Evolutionary conservation across 53 echinoderm and acorn worm genomes (phyloP), one percentile per base, ranked within the genome.

Genomic region (Echinarachnius parma): DNA sequence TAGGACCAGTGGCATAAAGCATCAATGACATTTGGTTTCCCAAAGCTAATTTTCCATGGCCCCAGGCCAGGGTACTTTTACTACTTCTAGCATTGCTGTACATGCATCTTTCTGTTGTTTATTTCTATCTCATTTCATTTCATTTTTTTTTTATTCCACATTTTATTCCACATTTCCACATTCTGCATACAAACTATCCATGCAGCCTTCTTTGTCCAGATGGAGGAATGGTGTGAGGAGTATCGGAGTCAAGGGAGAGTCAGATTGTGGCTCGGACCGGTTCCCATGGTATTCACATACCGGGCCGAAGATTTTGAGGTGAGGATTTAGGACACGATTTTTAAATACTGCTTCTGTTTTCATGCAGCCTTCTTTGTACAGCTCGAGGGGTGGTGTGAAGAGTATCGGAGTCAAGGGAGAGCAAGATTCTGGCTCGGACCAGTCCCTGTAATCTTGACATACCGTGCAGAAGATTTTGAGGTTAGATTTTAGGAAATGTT

Each of bases 321-420:
- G 32, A 69, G 53, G 47, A 9, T 0, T 2, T 21, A 26, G n/a
- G 5, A 60, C 25, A 8, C n/a, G n/a, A n/a, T n/a, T 7, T 9
- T 52, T 19, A 52, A 9, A 9, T 20, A 16, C 18, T 52, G 52
- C 19, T 52, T 52, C 52, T 52, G 52, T 52, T 69, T 71, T 49
- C 22, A 67, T 80, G 16, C 86, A 92, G 92, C 54, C 21, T 92
- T 92, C 61, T 92, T 85, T 39, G 66, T 79, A 53, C 92, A 88
- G 55, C 1, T 92, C 14, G 25, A 49, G 32, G 33, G 52, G n/a
- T 92, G 79, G 82, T 63, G 48, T 30, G 39, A 66, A 21, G 82
- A 92, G 9, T 82, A 60, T 30, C 50, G 57, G 22, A 52, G 61
- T 14, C 46, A 50, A 29, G 56, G 86, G 21, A 64, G 42, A 27